Evolutionary conservation across 2,888 invertebrate species (phyloP), one percentile per base, ranked within the genome.

Genomic region (Choristoneura rosaceana): DNA sequence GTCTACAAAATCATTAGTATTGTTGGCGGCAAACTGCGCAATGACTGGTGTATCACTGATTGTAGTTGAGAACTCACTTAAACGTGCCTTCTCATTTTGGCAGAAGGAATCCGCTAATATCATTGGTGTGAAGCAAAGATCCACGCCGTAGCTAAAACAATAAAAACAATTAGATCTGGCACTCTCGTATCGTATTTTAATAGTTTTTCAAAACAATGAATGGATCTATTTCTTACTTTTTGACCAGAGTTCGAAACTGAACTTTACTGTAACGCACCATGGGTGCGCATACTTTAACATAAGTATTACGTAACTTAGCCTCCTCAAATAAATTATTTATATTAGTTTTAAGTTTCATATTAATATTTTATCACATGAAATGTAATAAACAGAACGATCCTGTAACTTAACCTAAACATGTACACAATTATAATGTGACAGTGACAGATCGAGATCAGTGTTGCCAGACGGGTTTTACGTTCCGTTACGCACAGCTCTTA

Each of bases 51-150:
- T 92, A 87, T 99, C 99, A 78, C 92, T 97, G 73, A 83, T 75
- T 79, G 95, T 96, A 2, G 97, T 98, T 7, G 96, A 95, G 85
- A 98, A 98, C 89, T 98, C 98, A 89, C 95, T 97, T 5, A 95
- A 88, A 68, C 99, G 95, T 14, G 99, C 99, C 90, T 98, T 97
- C 70, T 96, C 93, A 76, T 99, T 99, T 83, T 96, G 96, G 69
- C 98, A 96, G 91, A 99, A 99, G 1, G 98, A 98, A 88, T 98
- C 97, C 0, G 99, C 98, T 76, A 99, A 94, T 79, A 99, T 98
- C 99, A 99, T 99, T 0, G 99, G 99, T 0, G 99, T 98, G 85
- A 97, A 99, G 79, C 97, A 97, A 71, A 99, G 88, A 87, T 99
- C 98, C 76, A 98, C 98, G 61, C 96, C 96, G 89, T 98, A 98